Percentiles rank a stretch among this genome's conserved stretches.
phyloP scores from a whole-genome alignment of 2,797 vertebrate species.

The Rhabdophis nuchalis region DNA sequence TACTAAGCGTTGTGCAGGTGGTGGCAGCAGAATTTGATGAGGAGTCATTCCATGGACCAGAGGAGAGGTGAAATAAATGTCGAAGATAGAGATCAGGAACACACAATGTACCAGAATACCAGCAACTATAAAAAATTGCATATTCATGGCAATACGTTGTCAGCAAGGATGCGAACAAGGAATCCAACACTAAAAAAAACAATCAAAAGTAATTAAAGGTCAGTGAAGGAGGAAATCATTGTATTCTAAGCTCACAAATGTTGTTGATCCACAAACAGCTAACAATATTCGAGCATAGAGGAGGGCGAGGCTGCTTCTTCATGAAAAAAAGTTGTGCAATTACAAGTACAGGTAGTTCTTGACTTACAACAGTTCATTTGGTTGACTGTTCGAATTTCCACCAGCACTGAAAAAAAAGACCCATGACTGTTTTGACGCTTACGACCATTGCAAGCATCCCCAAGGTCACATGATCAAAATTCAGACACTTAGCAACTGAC shows the following conservation, averaged over 20 bases:
- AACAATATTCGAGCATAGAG: background rate
- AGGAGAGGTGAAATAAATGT: slow-evolving; percentile 98
- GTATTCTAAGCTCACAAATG: background rate
- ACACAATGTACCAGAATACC: slow-evolving; percentile 88
- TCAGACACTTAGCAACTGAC: background rate
- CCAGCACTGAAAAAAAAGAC: background rate
- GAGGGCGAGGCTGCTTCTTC: background rate
- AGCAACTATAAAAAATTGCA: slow-evolving; percentile 80
- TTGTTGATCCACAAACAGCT: background rate
- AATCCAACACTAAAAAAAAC: slow-evolving; percentile 36
- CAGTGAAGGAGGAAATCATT: background rate
- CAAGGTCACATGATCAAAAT: background rate
- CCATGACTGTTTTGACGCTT: background rate
- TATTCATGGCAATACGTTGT: slow-evolving; percentile 63
- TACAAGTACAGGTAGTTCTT: background rate
- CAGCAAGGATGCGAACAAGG: slow-evolving; percentile 10
- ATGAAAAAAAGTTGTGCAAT: background rate
- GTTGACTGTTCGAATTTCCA: background rate
- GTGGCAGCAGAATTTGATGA: slow-evolving; percentile 71
- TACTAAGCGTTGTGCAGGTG: slow-evolving; percentile 87
- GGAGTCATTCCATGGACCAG: slow-evolving; percentile 94
- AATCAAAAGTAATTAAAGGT: background rate
- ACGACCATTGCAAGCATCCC: background rate
- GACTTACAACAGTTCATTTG: background rate
- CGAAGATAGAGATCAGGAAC: slow-evolving; percentile 94